These are phyloP conservation scores for Hippocampus guttulatus DNA, from an alignment of 2,113 vertebrate genomes.

Conservation along the genomic window DNA sequence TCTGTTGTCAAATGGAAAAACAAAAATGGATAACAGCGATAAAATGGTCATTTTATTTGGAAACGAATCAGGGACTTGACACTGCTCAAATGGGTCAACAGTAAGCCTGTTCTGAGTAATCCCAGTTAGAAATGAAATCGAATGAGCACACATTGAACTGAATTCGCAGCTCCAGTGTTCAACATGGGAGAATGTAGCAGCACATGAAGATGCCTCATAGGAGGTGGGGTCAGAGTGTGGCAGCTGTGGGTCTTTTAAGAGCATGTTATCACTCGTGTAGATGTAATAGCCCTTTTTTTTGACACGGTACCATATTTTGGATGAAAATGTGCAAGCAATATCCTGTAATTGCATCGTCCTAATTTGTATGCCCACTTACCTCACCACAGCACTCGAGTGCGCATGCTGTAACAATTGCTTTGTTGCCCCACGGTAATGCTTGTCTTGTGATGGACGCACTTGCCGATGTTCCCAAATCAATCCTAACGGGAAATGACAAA, in stretches of 20 bases:
- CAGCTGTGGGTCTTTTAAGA: neutral
- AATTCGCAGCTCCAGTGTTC: neutral
- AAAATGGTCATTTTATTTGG: neutral
- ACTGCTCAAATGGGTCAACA: too few species aligned
- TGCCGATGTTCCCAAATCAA: neutral
- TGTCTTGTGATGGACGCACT: neutral
- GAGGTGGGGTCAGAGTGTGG: too few species aligned
- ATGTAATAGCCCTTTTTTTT: neutral
- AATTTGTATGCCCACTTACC: neutral
- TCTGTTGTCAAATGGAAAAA: neutral
- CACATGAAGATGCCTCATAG: neutral
- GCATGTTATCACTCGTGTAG: neutral
- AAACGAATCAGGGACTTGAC: neutral
- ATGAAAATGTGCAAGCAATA: neutral
- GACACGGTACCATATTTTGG: neutral
- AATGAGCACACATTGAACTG: too few species aligned
- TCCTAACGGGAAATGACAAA: neutral
- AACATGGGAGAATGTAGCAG: neutral
- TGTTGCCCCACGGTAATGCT: neutral
- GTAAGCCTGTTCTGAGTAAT: too few species aligned
- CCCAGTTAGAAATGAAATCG: too few species aligned
- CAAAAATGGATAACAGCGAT: neutral
- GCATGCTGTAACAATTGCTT: neutral
- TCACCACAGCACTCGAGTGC: neutral
- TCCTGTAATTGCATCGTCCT: neutral